These are phyloP conservation scores for Heterotis niloticus DNA, from an alignment of 2,113 vertebrate genomes.

Conservation along the genomic window DNA sequence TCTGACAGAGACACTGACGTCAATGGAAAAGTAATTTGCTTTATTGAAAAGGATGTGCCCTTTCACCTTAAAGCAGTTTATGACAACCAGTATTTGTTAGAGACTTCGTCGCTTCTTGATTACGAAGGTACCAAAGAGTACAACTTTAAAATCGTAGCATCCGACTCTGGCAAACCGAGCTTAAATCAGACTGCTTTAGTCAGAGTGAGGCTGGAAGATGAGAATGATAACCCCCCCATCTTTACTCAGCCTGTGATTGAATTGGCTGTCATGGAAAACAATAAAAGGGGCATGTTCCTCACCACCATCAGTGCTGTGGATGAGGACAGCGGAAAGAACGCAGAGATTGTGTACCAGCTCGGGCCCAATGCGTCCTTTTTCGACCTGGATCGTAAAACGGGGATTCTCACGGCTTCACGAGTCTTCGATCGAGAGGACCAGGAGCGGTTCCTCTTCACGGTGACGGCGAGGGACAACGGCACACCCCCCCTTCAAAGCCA, in stretches of 20 bases:
- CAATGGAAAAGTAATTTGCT: constrained; percentile 98
- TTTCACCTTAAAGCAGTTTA: constrained; percentile 97
- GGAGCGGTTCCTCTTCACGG: constrained; percentile 93
- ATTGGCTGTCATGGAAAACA: constrained; percentile 95
- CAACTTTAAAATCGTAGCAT: constrained; percentile 97
- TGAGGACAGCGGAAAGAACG: constrained; percentile 96
- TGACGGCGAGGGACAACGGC: constrained; percentile 94
- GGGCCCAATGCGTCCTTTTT: constrained; percentile 98
- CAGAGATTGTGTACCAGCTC: constrained; percentile 97
- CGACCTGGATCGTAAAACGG: constrained; percentile 94
- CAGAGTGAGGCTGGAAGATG: constrained; percentile 92
- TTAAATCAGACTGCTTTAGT: constrained; percentile 96
- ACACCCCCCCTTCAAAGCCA: constrained; percentile 94
- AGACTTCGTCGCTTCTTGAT: constrained; percentile 93
- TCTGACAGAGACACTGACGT: constrained; percentile 98
- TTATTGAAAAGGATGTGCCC: constrained; percentile 95
- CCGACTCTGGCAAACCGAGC: constrained; percentile 94
- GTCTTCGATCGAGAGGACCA: constrained; percentile 97
- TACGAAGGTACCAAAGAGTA: constrained; percentile 98
- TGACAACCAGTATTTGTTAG: constrained; percentile 96
- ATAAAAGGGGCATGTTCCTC: constrained; percentile 92
- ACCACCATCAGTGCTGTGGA: constrained; percentile 94
- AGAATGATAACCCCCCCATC: constrained; percentile 97
- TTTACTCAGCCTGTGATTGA: constrained; percentile 98
- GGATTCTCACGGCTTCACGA: constrained; percentile 91